Conservation (phyloP, 2,797 vertebrate species). For the Hephaestus fuliginosus region DNA sequence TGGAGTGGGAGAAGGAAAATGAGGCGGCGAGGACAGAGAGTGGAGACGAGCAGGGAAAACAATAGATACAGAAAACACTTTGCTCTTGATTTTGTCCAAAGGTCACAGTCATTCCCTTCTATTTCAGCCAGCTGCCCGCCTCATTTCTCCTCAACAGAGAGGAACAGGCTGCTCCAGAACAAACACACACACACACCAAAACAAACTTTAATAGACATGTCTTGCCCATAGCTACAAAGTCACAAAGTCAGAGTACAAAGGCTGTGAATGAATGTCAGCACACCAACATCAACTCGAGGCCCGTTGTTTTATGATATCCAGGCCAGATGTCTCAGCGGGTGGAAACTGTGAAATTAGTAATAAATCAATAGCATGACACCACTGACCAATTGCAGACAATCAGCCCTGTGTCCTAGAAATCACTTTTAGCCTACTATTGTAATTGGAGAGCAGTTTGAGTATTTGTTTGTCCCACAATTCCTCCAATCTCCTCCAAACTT, state of each 20-base stretch:
- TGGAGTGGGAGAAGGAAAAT: constrained; percentile 27
- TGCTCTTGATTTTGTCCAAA: constrained; percentile 72
- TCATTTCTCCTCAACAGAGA: constrained; percentile 35
- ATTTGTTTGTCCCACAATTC: too few species aligned
- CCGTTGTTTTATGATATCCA: background rate
- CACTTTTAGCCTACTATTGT: background rate
- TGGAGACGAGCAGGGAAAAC: constrained; percentile 48
- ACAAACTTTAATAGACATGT: constrained; percentile 33
- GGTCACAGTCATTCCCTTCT: constrained; percentile 75
- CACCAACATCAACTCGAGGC: background rate
- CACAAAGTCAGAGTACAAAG: constrained; percentile 20
- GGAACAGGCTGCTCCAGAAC: constrained; percentile 23
- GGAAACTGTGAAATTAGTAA: background rate
- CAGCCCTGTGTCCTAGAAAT: background rate
- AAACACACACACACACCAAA: constrained; percentile 11
- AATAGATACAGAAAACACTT: constrained; percentile 68
- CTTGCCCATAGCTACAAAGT: constrained; percentile 31
- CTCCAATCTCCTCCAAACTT: too few species aligned
- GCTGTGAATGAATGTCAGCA: background rate
- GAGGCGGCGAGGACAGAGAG: constrained; percentile 41
- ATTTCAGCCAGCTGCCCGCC: constrained; percentile 58
- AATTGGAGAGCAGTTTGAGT: too few species aligned
- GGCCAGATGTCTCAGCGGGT: background rate
- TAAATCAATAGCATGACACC: background rate
- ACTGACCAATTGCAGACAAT: background rate